These are phyloP conservation scores for Corythornis leucogaster DNA, from an alignment of 2,797 vertebrate species.

Conservation along the genomic window DNA sequence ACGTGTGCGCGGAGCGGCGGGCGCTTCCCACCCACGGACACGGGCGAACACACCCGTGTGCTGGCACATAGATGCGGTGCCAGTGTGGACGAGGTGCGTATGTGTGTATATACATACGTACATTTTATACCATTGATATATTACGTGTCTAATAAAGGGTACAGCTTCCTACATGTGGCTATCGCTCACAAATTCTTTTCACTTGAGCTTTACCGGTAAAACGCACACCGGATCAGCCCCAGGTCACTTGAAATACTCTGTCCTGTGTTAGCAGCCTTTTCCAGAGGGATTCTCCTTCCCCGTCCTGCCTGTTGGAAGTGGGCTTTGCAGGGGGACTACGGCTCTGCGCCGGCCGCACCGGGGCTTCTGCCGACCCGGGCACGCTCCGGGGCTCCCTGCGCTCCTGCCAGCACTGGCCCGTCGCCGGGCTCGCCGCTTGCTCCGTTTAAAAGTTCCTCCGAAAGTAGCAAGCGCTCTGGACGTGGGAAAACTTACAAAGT, in stretches of 20 bases:
- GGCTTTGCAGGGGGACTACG: not conserved
- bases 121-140: not conserved
- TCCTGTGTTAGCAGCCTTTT: not conserved
- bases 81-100: accelerated
- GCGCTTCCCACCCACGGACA: not conserved
- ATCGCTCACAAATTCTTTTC: not conserved
- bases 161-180: not conserved
- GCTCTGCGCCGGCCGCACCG: not conserved
- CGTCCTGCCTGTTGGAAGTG: not conserved
- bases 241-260: not conserved
- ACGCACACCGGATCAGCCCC: not conserved
- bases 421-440: not conserved
- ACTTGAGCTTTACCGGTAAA: not conserved
- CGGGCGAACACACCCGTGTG: not conserved
- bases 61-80: not conserved
- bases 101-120: accelerated
- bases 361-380: not conserved
- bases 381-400: not conserved
- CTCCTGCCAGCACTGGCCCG: not conserved
- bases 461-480: not conserved
- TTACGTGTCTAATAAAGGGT: not conserved
- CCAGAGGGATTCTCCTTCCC: not conserved
- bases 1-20: not conserved
- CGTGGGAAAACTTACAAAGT: not conserved
- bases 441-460: not conserved